Evolutionary conservation across 2,113 vertebrate species (phyloP).

Genomic region (Pterophyllum scalare): DNA sequence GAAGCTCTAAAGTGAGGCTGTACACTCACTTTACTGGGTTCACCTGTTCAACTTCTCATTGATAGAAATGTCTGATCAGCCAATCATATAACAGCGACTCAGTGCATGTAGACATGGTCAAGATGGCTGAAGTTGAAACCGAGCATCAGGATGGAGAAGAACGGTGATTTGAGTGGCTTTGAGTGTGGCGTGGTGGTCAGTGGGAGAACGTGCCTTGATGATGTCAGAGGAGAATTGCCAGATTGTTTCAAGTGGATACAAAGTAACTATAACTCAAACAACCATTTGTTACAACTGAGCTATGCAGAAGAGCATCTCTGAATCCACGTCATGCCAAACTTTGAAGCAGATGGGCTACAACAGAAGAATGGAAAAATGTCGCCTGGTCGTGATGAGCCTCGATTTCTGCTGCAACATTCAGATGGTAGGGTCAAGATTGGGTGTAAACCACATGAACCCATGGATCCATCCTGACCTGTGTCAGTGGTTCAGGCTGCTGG

Average conservation of each 20-base stretch:
- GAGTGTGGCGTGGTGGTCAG: neutral
- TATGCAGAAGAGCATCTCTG: too few relatives aligned
- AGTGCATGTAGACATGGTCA: neutral
- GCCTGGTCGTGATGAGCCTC: too few relatives aligned
- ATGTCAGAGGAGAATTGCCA: too few relatives aligned
- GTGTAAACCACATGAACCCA: neutral
- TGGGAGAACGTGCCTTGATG: too few relatives aligned
- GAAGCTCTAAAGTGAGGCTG: neutral
- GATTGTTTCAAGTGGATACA: too few relatives aligned
- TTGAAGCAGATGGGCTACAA: too few relatives aligned
- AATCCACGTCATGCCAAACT: too few relatives aligned
- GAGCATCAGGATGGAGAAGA: neutral
- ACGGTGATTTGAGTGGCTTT: neutral
- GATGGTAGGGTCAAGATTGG: neutral
- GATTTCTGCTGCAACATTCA: neutral
- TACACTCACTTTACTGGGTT: neutral
- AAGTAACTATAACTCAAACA: too few relatives aligned
- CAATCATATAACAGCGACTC: neutral
- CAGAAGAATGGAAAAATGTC: neutral
- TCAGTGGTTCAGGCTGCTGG: neutral
- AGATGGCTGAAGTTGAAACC: neutral
- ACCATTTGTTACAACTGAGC: too few relatives aligned
- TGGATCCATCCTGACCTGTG: neutral
- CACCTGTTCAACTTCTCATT: neutral
- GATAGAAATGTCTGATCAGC: neutral